A percentile compares a stretch with the other conserved stretches of the same genome.
phyloP scores from a whole-genome alignment of 2,797 vertebrate species.

The Acipenser transmontanus region DNA sequence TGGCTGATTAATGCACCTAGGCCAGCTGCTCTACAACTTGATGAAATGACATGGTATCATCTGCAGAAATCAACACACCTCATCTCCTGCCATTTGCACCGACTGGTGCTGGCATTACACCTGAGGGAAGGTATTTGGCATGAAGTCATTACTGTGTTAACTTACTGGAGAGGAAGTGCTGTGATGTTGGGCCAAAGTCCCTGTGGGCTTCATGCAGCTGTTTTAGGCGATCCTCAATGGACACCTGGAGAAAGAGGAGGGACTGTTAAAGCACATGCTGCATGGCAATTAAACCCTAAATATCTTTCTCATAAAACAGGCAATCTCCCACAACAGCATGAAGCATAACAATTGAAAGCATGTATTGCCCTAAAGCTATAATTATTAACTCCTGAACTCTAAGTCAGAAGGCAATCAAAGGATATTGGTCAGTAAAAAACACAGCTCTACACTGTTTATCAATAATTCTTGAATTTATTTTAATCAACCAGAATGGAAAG shows the following conservation, averaged over 20 bases:
- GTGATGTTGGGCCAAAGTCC: constrained; percentile 78
- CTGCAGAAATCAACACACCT: background rate
- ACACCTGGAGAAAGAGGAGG: constrained; percentile 60
- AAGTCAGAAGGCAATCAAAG: too few species aligned
- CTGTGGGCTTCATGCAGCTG: constrained; percentile 85
- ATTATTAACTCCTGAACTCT: too few species aligned
- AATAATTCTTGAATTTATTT: too few species aligned
- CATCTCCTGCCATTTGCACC: background rate
- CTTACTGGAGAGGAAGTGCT: constrained; percentile 83
- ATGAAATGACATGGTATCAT: too few species aligned
- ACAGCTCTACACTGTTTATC: too few species aligned
- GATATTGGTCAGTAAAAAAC: too few species aligned
- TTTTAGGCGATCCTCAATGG: constrained; percentile 80
- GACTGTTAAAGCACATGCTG: background rate
- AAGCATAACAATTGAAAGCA: background rate
- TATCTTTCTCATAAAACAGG: background rate
- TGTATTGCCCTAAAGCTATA: too few species aligned
- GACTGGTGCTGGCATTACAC: background rate
- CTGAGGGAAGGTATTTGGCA: background rate
- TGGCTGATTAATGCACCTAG: too few species aligned
- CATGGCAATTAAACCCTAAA: constrained; percentile 1
- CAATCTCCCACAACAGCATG: background rate
- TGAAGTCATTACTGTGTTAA: constrained; percentile 24
- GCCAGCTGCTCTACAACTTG: too few species aligned
- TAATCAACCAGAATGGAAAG: too few species aligned